Conservation (phyloP, 2,888 invertebrate genomes). For the Mellilla xanthometata region DNA sequence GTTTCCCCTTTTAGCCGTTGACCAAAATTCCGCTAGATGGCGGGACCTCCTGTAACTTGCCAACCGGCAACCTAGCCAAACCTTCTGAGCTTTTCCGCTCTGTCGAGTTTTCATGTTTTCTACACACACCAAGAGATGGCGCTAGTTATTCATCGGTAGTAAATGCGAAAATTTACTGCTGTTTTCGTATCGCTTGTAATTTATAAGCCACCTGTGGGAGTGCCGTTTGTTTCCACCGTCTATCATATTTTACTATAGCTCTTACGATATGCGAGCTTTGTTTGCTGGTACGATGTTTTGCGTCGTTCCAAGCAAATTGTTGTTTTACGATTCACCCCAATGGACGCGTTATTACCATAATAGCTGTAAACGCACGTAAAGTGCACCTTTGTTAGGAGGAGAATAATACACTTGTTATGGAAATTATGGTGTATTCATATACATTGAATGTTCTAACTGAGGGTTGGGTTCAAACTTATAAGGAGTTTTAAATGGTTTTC, state of each 20-base stretch:
- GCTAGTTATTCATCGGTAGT: conserved; percentile 4
- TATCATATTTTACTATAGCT: conserved; percentile 25
- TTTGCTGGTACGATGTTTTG: conserved; percentile 25
- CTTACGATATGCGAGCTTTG: conserved; percentile 21
- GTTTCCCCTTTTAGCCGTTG: too few relatives aligned
- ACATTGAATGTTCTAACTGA: too few relatives aligned
- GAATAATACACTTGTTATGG: background rate
- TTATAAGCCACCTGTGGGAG: conserved; percentile 32
- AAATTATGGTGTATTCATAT: background rate
- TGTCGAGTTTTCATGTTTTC: too few relatives aligned
- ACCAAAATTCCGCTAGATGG: conserved; percentile 15
- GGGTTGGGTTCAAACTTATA: too few relatives aligned
- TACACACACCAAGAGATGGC: conserved; percentile 14
- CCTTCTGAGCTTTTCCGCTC: too few relatives aligned
- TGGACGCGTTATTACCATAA: conserved; percentile 7
- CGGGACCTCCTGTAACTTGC: background rate
- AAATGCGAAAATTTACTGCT: background rate
- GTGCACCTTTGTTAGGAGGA: background rate
- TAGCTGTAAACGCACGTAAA: conserved; percentile 5
- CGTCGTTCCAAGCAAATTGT: conserved; percentile 25
- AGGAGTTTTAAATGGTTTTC: too few relatives aligned
- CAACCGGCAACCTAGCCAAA: too few relatives aligned
- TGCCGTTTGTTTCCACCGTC: conserved; percentile 22
- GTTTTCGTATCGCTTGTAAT: conserved; percentile 6
- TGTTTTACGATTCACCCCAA: conserved; percentile 20